Evolutionary conservation across 1,140 invertebrate species (phyloP).

Genomic region (Panulirus ornatus): DNA sequence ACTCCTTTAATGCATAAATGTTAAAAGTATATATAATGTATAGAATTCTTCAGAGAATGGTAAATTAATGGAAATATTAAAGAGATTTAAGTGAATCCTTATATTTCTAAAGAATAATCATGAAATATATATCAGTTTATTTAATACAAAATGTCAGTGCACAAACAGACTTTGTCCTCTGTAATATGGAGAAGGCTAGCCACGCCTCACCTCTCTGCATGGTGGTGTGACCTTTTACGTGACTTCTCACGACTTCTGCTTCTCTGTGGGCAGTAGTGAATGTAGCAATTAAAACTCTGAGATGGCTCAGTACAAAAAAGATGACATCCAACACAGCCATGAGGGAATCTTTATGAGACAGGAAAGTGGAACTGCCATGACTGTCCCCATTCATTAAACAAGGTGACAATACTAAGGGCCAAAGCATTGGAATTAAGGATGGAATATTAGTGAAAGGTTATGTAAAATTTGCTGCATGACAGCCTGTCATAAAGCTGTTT

Average conservation of each 20-base stretch:
- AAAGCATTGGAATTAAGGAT: conserved; percentile 60
- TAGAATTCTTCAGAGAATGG: no score
- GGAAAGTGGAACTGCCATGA: conserved; percentile 57
- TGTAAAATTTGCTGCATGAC: conserved; percentile 38
- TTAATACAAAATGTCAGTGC: neutral
- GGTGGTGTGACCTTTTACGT: conserved; percentile 58
- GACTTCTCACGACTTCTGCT: conserved; percentile 53
- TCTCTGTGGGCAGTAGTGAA: conserved; percentile 54
- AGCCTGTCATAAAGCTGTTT: conserved; percentile 40
- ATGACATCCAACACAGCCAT: conserved; percentile 54
- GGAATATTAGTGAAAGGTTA: conserved; percentile 46
- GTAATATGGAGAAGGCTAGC: neutral
- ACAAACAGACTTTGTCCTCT: neutral
- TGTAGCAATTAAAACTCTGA: conserved; percentile 26
- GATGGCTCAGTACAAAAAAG: conserved; percentile 5
- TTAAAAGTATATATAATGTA: no score
- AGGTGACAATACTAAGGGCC: conserved; percentile 48
- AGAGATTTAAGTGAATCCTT: no score
- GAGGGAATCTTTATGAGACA: conserved; percentile 47
- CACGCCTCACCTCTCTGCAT: conserved; percentile 65
- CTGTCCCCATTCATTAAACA: conserved; percentile 48
- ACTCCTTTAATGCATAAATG: no score
- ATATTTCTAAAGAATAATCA: neutral
- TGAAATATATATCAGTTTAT: neutral
- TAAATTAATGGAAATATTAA: no score